Evolutionary conservation across 2,888 invertebrate species (phyloP).

Genomic region (Dynastes hyllus): DNA sequence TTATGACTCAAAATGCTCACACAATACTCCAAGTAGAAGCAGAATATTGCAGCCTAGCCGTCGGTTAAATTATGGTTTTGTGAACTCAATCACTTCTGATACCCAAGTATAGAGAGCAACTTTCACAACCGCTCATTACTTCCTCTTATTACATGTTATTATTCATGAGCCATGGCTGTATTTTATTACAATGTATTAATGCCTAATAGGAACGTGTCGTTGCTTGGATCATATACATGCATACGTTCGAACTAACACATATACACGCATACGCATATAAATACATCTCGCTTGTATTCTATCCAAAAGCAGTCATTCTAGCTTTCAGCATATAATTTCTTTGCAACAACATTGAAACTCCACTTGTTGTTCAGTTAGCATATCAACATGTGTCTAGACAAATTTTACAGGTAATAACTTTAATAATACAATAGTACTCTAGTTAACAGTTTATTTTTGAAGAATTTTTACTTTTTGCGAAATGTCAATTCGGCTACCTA

Average conservation of each 20-base stretch:
- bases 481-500: too few species aligned
- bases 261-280: background rate
- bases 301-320: too few species aligned
- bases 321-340: too few species aligned
- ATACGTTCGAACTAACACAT: background rate
- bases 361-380: too few species aligned
- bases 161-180: conserved; percentile 61
- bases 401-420: too few species aligned
- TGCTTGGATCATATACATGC: conserved; percentile 29
- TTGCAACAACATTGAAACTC: too few species aligned
- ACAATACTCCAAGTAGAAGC: conserved; percentile 45
- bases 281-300: background rate
- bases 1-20: conserved; percentile 44
- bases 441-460: too few species aligned
- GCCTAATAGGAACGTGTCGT: conserved; percentile 55
- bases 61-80: conserved; percentile 49
- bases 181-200: conserved; percentile 59
- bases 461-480: too few species aligned
- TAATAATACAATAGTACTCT: too few species aligned
- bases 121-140: conserved; percentile 63
- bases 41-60: conserved; percentile 22
- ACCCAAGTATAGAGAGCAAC: conserved; percentile 59
- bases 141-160: conserved; percentile 62
- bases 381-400: too few species aligned
- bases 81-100: conserved; percentile 52